Conservation (phyloP, 2,888 invertebrate species). For the Xestia c-nigrum region DNA sequence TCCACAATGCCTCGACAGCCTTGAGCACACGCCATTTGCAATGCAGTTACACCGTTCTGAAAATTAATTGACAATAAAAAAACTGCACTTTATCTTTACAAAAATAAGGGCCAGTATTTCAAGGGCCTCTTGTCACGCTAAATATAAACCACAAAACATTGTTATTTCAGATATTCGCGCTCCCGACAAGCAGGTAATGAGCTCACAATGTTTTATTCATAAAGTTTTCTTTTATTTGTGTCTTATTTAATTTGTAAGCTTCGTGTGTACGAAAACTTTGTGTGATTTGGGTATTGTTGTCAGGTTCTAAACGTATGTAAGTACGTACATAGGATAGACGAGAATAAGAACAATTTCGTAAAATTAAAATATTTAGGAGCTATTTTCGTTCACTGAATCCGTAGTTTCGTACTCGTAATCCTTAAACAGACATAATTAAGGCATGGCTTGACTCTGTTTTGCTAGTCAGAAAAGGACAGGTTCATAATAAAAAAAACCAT, state of each 20-base stretch:
- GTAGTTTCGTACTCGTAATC: not conserved
- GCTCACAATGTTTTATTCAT: conserved; percentile 67
- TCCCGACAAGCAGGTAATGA: conserved; percentile 51
- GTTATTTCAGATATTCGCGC: conserved; percentile 31
- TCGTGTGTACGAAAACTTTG: conserved; percentile 44
- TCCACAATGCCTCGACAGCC: conserved; percentile 93
- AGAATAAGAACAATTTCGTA: not conserved
- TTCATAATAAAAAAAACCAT: not conserved
- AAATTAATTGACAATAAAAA: conserved; percentile 39
- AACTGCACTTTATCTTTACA: not conserved
- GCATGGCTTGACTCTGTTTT: not conserved
- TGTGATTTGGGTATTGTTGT: conserved; percentile 31
- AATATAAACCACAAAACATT: conserved; percentile 29
- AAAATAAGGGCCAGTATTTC: conserved; percentile 16
- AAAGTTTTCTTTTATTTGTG: conserved; percentile 53
- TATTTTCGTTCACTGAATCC: not conserved
- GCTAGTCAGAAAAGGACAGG: not conserved
- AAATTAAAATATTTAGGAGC: not conserved
- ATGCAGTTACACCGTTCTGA: conserved; percentile 92
- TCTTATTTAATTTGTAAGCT: conserved; percentile 59
- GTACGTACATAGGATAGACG: not conserved
- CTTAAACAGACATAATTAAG: not conserved
- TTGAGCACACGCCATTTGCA: conserved; percentile 93
- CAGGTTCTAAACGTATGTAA: conserved; percentile 10
- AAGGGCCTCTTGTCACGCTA: not conserved